Evolutionary conservation across 2,113 vertebrate genomes (phyloP).

Genomic region (Castor canadensis): DNA sequence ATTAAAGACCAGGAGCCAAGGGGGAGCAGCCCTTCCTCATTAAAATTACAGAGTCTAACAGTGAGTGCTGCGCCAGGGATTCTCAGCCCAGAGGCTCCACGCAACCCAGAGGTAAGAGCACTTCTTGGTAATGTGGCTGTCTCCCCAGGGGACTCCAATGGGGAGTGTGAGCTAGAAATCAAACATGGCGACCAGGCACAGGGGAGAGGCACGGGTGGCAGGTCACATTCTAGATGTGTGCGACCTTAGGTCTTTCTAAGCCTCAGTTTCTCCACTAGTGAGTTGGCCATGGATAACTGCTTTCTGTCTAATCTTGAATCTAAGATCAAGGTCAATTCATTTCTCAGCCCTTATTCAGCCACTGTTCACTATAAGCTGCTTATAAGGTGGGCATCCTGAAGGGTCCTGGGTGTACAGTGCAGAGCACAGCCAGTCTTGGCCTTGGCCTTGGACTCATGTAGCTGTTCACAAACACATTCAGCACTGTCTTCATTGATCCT

Average conservation of each 20-base stretch:
- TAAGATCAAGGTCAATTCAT: not conserved
- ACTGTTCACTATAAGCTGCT: not conserved
- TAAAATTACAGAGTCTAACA: slow-evolving; percentile 62
- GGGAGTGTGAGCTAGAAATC: not conserved
- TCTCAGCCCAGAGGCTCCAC: not conserved
- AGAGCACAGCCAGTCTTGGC: not conserved
- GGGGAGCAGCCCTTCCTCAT: slow-evolving; percentile 40
- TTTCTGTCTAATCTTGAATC: not conserved
- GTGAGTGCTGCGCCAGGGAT: not conserved
- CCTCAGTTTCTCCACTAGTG: not conserved
- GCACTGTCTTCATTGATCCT: accelerated
- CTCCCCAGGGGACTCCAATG: not conserved
- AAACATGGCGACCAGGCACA: not conserved
- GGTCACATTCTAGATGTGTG: not conserved
- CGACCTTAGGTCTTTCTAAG: not conserved
- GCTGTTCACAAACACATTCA: not conserved
- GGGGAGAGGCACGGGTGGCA: not conserved
- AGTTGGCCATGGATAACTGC: not conserved
- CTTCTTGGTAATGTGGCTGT: not conserved
- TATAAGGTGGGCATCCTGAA: no score
- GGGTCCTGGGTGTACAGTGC: not conserved
- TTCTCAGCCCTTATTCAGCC: not conserved
- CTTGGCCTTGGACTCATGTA: not conserved
- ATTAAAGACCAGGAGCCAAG: slow-evolving; percentile 59
- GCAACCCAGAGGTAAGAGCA: not conserved